A percentile compares a stretch with the other conserved stretches of the same genome.
Conservation (phyloP, 1,140 invertebrate species). For the Dinothrombium tinctorium region DNA sequence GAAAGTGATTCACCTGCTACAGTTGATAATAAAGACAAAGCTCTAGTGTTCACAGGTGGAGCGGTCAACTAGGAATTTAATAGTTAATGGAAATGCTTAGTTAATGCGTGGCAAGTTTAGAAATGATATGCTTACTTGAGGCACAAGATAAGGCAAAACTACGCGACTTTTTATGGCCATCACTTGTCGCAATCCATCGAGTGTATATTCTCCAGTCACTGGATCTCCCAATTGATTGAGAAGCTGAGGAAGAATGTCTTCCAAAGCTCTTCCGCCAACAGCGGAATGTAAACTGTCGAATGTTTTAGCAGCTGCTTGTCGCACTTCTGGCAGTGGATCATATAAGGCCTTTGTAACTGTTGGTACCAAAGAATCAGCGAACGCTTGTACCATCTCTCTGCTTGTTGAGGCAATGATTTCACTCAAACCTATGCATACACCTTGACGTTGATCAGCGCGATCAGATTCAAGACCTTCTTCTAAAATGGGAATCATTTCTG, state of each 20-base stretch:
- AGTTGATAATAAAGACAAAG: conserved; percentile 66
- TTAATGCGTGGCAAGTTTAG: conserved; percentile 4
- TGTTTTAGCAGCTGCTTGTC: conserved; percentile 78
- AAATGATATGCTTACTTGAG: conserved; percentile 27
- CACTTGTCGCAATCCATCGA: conserved; percentile 83
- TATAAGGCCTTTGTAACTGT: conserved; percentile 77
- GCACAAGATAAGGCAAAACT: conserved; percentile 81
- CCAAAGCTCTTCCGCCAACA: conserved; percentile 76
- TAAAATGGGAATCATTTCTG: conserved; percentile 92
- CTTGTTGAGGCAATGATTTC: conserved; percentile 95
- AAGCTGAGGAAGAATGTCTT: conserved; percentile 84
- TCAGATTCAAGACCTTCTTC: conserved; percentile 76
- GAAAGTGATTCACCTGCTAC: conserved; percentile 81
- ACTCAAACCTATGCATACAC: conserved; percentile 88
- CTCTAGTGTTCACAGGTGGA: conserved; percentile 65
- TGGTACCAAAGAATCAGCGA: conserved; percentile 89
- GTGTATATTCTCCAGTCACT: conserved; percentile 50
- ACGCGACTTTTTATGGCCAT: conserved; percentile 89
- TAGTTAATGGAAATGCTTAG: conserved; percentile 4
- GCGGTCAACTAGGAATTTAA: conserved; percentile 48
- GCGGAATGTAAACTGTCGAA: conserved; percentile 88
- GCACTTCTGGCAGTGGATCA: conserved; percentile 73
- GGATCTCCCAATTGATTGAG: conserved; percentile 45
- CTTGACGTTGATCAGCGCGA: conserved; percentile 74
- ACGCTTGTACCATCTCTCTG: conserved; percentile 73